Conservation (phyloP, 2,888 invertebrate genomes). For the Napeogenes sylphis region DNA sequence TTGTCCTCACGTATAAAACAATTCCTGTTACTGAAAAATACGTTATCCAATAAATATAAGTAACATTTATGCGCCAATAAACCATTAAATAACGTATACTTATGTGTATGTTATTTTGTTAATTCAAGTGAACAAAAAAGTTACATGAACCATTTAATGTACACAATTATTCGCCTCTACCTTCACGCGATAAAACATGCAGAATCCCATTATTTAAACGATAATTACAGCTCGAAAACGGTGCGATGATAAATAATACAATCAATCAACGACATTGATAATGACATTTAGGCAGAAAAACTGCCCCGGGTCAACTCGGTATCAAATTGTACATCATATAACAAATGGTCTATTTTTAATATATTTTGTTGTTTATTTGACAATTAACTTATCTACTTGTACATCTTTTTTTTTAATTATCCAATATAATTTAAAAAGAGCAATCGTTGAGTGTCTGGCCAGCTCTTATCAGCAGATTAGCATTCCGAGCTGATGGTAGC, state of each 20-base stretch:
- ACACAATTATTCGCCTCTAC: neutral
- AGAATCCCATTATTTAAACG: constrained; percentile 17
- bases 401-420: neutral
- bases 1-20: too few species aligned
- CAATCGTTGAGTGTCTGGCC: too few species aligned
- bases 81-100: too few species aligned
- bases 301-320: constrained; percentile 45
- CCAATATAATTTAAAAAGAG: too few species aligned
- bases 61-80: too few species aligned
- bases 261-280: constrained; percentile 63
- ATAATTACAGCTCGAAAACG: constrained; percentile 30
- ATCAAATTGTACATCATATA: constrained; percentile 43
- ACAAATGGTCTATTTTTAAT: neutral
- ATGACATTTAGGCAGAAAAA: constrained; percentile 58
- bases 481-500: too few species aligned
- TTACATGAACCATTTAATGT: neutral
- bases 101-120: too few species aligned
- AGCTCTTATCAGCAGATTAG: too few species aligned
- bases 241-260: constrained; percentile 50
- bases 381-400: neutral
- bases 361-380: neutral
- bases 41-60: too few species aligned
- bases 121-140: too few species aligned
- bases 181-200: neutral
- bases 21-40: too few species aligned